phyloP scores from a whole-genome alignment of 2,113 vertebrate species.

The Nymphicus hollandicus region DNA sequence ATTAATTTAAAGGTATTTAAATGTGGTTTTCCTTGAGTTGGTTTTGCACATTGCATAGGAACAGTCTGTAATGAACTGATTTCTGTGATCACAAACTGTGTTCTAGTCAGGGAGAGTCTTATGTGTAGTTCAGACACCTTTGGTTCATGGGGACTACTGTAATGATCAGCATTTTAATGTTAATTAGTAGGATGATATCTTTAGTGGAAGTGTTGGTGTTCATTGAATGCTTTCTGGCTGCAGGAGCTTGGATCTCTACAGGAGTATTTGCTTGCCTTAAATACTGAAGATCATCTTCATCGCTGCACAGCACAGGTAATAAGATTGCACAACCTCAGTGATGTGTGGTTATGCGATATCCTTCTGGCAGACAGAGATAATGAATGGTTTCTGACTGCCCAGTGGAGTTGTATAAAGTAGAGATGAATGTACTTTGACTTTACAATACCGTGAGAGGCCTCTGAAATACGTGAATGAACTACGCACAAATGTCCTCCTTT shows the following conservation, averaged over 20 bases:
- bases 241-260: conserved; percentile 90
- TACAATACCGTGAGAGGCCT: neutral
- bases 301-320: conserved; percentile 88
- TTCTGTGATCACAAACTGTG: neutral
- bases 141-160: neutral
- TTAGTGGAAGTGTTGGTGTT: neutral
- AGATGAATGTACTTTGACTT: neutral
- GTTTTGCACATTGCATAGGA: neutral
- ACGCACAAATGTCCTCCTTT: neutral
- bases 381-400: neutral
- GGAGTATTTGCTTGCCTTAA: conserved; percentile 93
- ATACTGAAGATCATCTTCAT: conserved; percentile 91
- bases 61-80: neutral
- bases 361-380: neutral
- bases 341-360: accelerated
- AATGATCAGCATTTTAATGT: neutral
- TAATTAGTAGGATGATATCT: neutral
- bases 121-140: neutral
- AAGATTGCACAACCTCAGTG: neutral
- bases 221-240: conserved; percentile 10
- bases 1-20: neutral
- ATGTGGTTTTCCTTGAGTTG: neutral
- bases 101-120: neutral
- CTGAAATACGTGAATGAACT: neutral
- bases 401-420: neutral